Evolutionary conservation across 1,140 invertebrate species (phyloP), one percentile per base, ranked within the genome.

Genomic region (Maconellicoccus hirsutus): DNA sequence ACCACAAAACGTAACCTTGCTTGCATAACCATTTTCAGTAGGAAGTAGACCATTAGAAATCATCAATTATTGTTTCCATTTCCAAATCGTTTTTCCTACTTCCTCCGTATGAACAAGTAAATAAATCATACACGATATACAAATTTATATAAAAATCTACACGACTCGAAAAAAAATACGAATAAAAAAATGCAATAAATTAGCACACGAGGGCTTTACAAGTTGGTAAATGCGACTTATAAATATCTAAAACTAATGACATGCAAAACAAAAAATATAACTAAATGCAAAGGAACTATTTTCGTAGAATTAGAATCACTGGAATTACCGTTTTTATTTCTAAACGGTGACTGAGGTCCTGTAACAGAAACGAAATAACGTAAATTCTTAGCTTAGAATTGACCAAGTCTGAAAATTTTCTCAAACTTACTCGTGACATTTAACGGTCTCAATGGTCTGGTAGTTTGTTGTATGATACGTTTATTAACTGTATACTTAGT

Each of bases 181-280:
- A 66, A 4, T 22, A 66, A 66, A 66, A 66, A 66, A 66, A 66
- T 66, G 21, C 61, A 66, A 25, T 66, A 66, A 66, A 66, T 23
- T 66, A 66, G 10, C 61, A 26, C 25, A 66, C 61, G 25, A 52
- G n/a, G 12, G 42, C 42, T 16, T 52, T 52, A 52, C n/a, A 52
- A 52, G n/a, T 16, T 52, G 42, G 42, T 52, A 52, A 52, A 52
- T 19, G 42, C 10, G n/a, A 3, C 3, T 8, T 52, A 52, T 8
- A 52, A 52, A 52, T 3, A 52, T 52, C n/a, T 52, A 52, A 16
- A 16, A 52, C 10, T 52, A 52, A 52, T 8, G 10, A 52, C 42
- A 52, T 52, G 42, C n/a, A 52, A 52, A 66, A 66, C 25, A 26
- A 25, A 66, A 66, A 66, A 8, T 23, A 66, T 6, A 25, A 23